These are phyloP conservation scores for Harpalus rufipes DNA, from an alignment of 2,888 invertebrate genomes.

Conservation along the genomic window DNA sequence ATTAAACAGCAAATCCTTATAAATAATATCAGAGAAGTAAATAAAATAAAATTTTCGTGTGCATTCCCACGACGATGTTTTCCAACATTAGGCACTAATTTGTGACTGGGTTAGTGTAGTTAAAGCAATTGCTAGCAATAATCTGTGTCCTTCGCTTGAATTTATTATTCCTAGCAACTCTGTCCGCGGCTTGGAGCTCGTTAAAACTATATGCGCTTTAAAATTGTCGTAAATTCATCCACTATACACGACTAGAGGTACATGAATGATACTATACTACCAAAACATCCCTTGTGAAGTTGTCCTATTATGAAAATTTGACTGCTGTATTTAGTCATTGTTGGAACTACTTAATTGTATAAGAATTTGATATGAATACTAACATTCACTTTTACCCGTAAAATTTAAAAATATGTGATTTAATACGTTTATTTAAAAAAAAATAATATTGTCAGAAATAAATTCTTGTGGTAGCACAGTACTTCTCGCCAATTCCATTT, in stretches of 20 bases:
- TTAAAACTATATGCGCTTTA: constrained; percentile 56
- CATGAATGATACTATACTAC: neutral
- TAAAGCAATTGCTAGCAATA: constrained; percentile 57
- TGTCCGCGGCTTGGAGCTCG: constrained; percentile 21
- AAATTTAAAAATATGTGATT: too few species aligned
- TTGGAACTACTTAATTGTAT: too few species aligned
- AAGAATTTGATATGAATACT: too few species aligned
- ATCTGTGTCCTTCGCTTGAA: constrained; percentile 58
- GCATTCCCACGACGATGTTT: constrained; percentile 57
- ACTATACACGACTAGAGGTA: constrained; percentile 20
- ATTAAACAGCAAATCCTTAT: constrained; percentile 9
- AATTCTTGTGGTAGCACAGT: too few species aligned
- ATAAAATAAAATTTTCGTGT: constrained; percentile 30
- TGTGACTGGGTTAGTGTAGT: constrained; percentile 61
- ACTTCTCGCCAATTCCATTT: too few species aligned
- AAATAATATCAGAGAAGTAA: constrained; percentile 9
- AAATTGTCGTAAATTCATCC: constrained; percentile 41
- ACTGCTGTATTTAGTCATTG: too few species aligned
- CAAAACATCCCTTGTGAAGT: neutral
- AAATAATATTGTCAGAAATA: too few species aligned
- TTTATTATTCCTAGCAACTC: constrained; percentile 56
- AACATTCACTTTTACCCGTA: too few species aligned
- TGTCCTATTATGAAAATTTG: neutral
- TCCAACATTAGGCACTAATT: constrained; percentile 60
- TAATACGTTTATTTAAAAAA: too few species aligned